phyloP scores from a whole-genome alignment of 2,888 invertebrate genomes.

The Thymelicus acteon region DNA sequence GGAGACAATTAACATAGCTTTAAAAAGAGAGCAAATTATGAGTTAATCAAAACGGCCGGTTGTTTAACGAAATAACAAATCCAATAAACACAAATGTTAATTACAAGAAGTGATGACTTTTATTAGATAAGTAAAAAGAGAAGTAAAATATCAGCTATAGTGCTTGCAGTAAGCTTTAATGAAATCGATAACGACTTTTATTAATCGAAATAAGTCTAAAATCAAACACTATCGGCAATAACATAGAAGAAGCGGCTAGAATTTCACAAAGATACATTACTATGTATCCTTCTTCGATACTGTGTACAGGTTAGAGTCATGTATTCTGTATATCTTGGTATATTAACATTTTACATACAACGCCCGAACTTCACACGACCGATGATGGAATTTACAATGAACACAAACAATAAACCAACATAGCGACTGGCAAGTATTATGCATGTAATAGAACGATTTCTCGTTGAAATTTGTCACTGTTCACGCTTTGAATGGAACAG shows the following conservation, averaged over 20 bases:
- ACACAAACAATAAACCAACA: background rate
- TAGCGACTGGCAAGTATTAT: constrained; percentile 2
- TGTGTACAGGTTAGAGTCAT: too few relatives aligned
- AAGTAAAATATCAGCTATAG: background rate
- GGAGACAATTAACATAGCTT: constrained; percentile 52
- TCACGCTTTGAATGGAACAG: constrained; percentile 17
- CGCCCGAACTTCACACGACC: background rate
- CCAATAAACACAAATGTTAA: constrained; percentile 54
- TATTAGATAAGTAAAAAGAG: background rate
- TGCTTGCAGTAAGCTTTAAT: too few relatives aligned
- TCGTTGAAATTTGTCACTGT: constrained; percentile 22
- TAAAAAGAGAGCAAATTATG: constrained; percentile 52
- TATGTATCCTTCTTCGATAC: too few relatives aligned
- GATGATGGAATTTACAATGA: background rate
- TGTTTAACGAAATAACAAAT: constrained; percentile 70
- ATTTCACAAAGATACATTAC: too few relatives aligned
- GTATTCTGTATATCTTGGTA: too few relatives aligned
- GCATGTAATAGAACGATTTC: constrained; percentile 11
- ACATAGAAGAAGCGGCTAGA: too few relatives aligned
- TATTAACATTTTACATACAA: background rate
- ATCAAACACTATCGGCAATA: too few relatives aligned
- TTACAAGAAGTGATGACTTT: constrained; percentile 15
- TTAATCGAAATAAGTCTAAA: too few relatives aligned
- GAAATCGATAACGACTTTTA: too few relatives aligned
- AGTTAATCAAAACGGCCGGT: constrained; percentile 62